Base-by-base conservation (phyloP, 2,113 vertebrate species). In the Dromaius novaehollandiae region DNA sequence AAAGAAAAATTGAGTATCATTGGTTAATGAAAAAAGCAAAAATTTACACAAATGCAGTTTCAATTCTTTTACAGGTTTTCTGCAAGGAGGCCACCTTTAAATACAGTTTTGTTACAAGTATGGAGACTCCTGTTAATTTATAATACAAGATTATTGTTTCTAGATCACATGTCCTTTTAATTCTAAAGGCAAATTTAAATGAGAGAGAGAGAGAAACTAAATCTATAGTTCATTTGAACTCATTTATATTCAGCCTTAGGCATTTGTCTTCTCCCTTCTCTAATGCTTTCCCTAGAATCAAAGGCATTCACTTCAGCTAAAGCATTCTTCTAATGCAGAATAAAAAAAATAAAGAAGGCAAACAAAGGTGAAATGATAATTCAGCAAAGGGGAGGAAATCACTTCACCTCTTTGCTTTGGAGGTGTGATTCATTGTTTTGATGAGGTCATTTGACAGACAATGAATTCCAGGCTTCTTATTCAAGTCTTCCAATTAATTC, bases 391-490 rank as follows among this genome's bases (percentile, higher is more conserved):
- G 63, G 38, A 86, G 21, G 22, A 92, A 88, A 89, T 84, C 86
- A 71, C 58, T 83, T 91, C 85, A 90, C 86, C 65, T 70, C 63
- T 63, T 36, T 70, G 58, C 55, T 90, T 89, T 83, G 21, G 46
- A 82, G 80, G 65, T 79, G 76, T 68, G 61, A 95, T 51, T 93
- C 73, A 64, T 50, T 90, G 38, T 84, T 86, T 96, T 95, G 93
- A 94, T 86, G 61, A 93, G 95, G 85, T 96, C 79, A 77, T 86
- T 91, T 93, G 44, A 68, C 64, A 91, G 90, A 93, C 88, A 94
- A 93, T 71, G 79, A 95, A 91, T 96, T 90, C 77, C 17, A 71
- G 24, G 19, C 34, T 95, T 91, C 44, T 40, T 86, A 74, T 80
- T 94, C 82, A 91, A 96, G 68, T 42, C 68, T 93, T 90, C 40